These are phyloP conservation scores for Coluber constrictor DNA, from an alignment of 2,797 vertebrate species.

Conservation along the genomic window DNA sequence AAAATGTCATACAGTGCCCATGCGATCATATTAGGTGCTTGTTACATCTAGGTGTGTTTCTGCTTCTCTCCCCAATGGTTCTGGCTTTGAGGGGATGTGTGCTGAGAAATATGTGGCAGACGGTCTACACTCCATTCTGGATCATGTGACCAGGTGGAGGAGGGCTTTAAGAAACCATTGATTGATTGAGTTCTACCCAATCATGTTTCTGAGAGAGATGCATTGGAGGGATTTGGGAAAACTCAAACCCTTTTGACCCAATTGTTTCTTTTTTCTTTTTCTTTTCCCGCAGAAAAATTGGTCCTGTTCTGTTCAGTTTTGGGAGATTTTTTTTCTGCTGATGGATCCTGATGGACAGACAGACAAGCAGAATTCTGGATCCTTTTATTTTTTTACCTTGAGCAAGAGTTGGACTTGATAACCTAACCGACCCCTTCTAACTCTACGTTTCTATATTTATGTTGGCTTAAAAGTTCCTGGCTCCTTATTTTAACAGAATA, in stretches of 20 bases:
- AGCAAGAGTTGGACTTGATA: not conserved
- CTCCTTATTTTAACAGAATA: not conserved
- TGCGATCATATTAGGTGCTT: not conserved
- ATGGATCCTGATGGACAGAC: not conserved
- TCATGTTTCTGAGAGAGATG: not conserved
- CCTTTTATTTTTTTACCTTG: not conserved
- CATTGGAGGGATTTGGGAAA: not conserved
- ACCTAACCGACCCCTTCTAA: not conserved
- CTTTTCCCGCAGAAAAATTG: not conserved
- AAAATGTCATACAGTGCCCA: no score
- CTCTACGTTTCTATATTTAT: not conserved
- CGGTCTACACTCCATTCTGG: not conserved
- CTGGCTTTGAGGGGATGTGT: not conserved
- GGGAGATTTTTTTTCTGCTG: not conserved
- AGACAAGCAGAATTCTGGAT: not conserved
- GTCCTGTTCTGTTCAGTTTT: not conserved
- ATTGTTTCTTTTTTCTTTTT: not conserved
- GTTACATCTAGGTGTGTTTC: not conserved
- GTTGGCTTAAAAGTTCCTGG: not conserved
- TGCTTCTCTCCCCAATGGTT: not conserved
- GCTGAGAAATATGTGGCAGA: not conserved
- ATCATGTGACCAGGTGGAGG: not conserved
- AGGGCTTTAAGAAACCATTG: not conserved
- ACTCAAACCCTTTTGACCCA: not conserved
- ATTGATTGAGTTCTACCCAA: not conserved